A percentile compares a stretch with the other conserved stretches of the same genome.
These are phyloP conservation scores for Xylocopa sonorina DNA, from an alignment of 1,140 invertebrate genomes.

Conservation along the genomic window DNA sequence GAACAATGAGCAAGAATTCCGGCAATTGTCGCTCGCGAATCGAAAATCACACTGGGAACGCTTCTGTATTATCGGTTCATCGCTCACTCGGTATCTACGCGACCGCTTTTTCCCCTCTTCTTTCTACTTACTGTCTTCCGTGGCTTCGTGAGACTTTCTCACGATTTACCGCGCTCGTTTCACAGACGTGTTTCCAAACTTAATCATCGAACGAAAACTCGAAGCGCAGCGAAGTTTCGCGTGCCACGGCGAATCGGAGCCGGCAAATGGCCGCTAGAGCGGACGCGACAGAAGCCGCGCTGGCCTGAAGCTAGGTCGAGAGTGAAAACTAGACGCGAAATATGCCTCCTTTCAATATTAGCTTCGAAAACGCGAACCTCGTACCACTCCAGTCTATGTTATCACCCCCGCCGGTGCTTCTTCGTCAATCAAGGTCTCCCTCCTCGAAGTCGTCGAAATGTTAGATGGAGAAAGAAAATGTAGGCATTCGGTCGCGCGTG, in stretches of 20 bases:
- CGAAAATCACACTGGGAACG: not conserved
- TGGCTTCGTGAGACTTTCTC: not conserved
- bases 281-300: slow-evolving; percentile 54
- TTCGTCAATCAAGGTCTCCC: not conserved
- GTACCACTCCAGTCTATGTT: not conserved
- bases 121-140: slow-evolving; percentile 37
- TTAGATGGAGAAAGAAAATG: too few relatives aligned
- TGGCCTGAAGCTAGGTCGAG: slow-evolving; percentile 67
- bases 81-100: not conserved
- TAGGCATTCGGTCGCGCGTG: too few relatives aligned
- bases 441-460: too few relatives aligned
- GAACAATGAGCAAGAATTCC: not conserved
- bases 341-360: slow-evolving; percentile 72
- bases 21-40: not conserved
- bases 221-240: not conserved
- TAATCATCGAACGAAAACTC: not conserved
- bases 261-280: slow-evolving; percentile 34
- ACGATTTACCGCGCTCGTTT: not conserved
- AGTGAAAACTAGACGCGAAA: slow-evolving; percentile 75
- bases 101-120: not conserved
- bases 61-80: too few relatives aligned
- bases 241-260: not conserved
- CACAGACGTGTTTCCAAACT: not conserved
- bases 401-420: not conserved
- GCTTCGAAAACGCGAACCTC: slow-evolving; percentile 64